These are phyloP conservation scores for Colostygia pectinataria DNA, from an alignment of 2,888 invertebrate species.

Conservation along the genomic window DNA sequence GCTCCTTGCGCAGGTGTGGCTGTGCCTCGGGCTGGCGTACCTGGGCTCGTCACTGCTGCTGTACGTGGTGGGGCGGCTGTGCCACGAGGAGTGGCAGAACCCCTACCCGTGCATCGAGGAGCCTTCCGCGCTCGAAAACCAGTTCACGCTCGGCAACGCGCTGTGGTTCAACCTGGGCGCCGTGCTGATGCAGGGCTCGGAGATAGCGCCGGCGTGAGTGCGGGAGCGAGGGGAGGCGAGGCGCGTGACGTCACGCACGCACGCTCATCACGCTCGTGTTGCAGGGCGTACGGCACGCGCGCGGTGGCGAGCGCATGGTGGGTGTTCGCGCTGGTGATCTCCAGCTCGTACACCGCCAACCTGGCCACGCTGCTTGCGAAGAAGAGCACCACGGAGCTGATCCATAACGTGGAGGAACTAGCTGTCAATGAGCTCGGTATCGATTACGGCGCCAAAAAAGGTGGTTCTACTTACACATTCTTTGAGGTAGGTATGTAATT, in stretches of 20 bases:
- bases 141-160: constrained; percentile 91
- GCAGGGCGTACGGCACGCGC: constrained; percentile 92
- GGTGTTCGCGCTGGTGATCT: constrained; percentile 94
- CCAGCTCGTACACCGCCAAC: constrained; percentile 95
- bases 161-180: constrained; percentile 95
- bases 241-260: neutral
- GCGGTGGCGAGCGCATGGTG: constrained; percentile 94
- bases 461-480: constrained; percentile 94
- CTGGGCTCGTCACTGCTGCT: constrained; percentile 90
- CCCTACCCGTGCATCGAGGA: constrained; percentile 93
- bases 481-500: constrained; percentile 94
- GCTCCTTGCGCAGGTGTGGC: constrained; percentile 85
- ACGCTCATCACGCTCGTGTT: neutral
- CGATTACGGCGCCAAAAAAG: constrained; percentile 91
- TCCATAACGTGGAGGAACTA: constrained; percentile 91
- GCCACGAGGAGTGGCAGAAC: constrained; percentile 95
- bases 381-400: constrained; percentile 86
- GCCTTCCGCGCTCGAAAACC: constrained; percentile 91
- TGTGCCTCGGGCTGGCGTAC: constrained; percentile 92
- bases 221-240: neutral
- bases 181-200: constrained; percentile 93
- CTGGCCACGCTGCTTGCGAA: constrained; percentile 94
- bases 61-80: constrained; percentile 90
- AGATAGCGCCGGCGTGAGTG: constrained; percentile 93
- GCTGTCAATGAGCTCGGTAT: constrained; percentile 90